Conservation (phyloP, 2,797 vertebrate species). For the Channa striata region DNA sequence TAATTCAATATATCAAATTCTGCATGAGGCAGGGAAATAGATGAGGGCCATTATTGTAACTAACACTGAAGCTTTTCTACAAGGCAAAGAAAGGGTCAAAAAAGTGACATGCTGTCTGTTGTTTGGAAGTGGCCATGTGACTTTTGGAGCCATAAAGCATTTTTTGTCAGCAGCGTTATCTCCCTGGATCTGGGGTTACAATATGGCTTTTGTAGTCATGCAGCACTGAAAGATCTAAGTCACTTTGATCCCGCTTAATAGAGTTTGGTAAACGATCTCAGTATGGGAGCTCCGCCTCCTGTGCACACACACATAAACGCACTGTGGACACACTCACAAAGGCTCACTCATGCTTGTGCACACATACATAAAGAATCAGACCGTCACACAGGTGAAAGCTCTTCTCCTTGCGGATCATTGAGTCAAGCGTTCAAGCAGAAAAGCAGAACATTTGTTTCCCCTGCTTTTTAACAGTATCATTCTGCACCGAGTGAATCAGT, state of each 20-base stretch:
- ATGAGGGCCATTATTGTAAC: constrained; percentile 23
- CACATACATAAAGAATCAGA: constrained; percentile 61
- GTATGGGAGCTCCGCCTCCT: constrained; percentile 68
- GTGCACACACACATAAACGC: constrained; percentile 20
- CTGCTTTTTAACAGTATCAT: constrained; percentile 35
- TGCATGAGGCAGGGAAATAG: constrained; percentile 13
- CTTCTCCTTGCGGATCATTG: constrained; percentile 62
- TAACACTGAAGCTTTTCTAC: constrained; percentile 54
- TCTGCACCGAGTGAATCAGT: constrained; percentile 12
- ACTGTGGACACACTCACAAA: constrained; percentile 45
- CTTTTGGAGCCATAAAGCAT: constrained; percentile 78
- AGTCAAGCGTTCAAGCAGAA: constrained; percentile 71
- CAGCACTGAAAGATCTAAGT: constrained; percentile 82
- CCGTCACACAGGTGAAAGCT: constrained; percentile 73
- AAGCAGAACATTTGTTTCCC: constrained; percentile 62
- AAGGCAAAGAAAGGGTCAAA: constrained; percentile 64
- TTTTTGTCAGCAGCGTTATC: constrained; percentile 81
- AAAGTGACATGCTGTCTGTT: constrained; percentile 70
- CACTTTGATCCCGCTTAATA: constrained; percentile 87
- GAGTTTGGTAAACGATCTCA: constrained; percentile 87
- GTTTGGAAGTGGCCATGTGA: constrained; percentile 81
- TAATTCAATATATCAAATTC: constrained; percentile 32
- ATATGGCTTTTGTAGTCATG: constrained; percentile 86
- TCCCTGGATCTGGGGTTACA: constrained; percentile 80
- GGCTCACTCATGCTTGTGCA: constrained; percentile 52